phyloP scores from a whole-genome alignment of 2,888 invertebrate species.

The Spisula subtruncata region DNA sequence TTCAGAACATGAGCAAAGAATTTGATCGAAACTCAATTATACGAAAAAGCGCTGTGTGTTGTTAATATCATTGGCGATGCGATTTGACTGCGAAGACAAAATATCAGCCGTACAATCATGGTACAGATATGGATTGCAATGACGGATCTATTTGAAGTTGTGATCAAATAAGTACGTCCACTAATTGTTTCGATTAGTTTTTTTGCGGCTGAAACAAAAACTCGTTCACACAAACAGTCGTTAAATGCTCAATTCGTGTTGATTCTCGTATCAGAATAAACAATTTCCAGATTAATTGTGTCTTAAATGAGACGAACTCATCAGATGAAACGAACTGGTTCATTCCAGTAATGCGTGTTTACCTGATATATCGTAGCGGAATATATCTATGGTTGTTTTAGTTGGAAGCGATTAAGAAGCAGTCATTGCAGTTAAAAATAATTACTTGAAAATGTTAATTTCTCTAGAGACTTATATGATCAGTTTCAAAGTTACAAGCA shows the following conservation, averaged over 20 bases:
- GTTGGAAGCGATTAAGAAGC: slow-evolving; percentile 30
- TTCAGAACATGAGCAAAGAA: slow-evolving; percentile 66
- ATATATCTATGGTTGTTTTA: background rate
- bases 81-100: slow-evolving; percentile 52
- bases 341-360: background rate
- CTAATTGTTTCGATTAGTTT: slow-evolving; percentile 40
- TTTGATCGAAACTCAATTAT: slow-evolving; percentile 69
- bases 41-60: slow-evolving; percentile 64
- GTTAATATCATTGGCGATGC: slow-evolving; percentile 63
- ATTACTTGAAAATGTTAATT: background rate
- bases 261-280: background rate
- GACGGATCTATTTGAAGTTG: slow-evolving; percentile 47
- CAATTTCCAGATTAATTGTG: background rate
- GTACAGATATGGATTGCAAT: slow-evolving; percentile 1
- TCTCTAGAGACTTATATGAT: background rate
- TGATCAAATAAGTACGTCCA: slow-evolving; percentile 29
- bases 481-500: background rate
- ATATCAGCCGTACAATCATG: slow-evolving; percentile 19
- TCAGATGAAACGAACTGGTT: background rate
- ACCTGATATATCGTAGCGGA: background rate
- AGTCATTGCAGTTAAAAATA: background rate
- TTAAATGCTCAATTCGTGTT: slow-evolving; percentile 18
- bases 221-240: background rate
- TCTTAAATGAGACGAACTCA: background rate
- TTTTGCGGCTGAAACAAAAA: background rate